These are phyloP conservation scores for Etheostoma perlongum DNA, from an alignment of 2,797 vertebrate species.

Conservation along the genomic window DNA sequence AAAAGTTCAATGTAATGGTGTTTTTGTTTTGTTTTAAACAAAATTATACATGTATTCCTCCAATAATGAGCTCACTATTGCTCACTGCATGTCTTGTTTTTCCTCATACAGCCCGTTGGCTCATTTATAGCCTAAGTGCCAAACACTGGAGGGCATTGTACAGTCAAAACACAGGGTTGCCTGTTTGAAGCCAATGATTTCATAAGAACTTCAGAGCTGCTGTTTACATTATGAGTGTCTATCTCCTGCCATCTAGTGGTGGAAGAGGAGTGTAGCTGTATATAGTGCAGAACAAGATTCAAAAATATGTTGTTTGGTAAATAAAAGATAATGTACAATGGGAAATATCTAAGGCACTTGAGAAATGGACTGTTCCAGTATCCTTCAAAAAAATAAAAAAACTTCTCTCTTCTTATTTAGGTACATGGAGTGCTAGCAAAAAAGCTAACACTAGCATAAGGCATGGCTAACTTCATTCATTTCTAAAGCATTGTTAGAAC, in stretches of 20 bases:
- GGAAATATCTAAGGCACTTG: too few relatives aligned
- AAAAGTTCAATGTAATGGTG: not conserved
- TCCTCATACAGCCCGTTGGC: slow-evolving; percentile 16
- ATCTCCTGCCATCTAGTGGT: slow-evolving; percentile 43
- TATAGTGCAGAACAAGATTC: not conserved
- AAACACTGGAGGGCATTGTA: slow-evolving; percentile 32
- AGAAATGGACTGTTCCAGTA: too few relatives aligned
- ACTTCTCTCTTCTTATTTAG: not conserved
- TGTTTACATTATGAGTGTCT: rapidly evolving
- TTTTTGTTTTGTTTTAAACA: not conserved
- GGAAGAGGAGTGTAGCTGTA: rapidly evolving
- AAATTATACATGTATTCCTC: not conserved
- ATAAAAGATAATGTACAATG: not conserved
- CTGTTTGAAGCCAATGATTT: slow-evolving; percentile 48
- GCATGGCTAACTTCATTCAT: too few relatives aligned
- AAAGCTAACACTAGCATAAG: too few relatives aligned
- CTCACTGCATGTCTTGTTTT: slow-evolving; percentile 29
- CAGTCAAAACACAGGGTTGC: slow-evolving; percentile 41
- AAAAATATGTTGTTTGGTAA: not conserved
- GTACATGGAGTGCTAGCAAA: too few relatives aligned
- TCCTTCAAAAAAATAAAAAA: not conserved
- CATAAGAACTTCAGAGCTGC: slow-evolving; percentile 36
- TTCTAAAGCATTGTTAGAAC: too few relatives aligned
- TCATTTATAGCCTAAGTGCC: not conserved
- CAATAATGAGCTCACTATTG: slow-evolving; percentile 12